Base-by-base conservation (phyloP, 1,140 invertebrate species). In the Musca domestica region DNA sequence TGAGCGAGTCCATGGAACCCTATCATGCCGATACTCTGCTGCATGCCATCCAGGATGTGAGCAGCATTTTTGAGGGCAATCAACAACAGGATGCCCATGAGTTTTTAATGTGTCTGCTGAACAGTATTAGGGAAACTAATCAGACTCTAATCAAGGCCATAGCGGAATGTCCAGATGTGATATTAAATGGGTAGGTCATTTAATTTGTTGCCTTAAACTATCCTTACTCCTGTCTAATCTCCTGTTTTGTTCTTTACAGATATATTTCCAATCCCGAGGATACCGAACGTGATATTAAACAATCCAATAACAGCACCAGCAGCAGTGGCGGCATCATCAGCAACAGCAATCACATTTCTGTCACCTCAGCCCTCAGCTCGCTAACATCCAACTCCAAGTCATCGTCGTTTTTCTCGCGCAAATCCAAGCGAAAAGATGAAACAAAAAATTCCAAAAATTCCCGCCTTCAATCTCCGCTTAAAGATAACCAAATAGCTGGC, bases 21-120 rank as follows among this genome's bases (percentile, higher is more conserved):
- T 91, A 87, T 69, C 92, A 93, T 74, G 92, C 93, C 5, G 90
- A 92, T 74, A 88, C 90, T 46, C 89, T 95, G 80, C 84, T 95
- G 23, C 89, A 93, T 76, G 91, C 92, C 23, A 85, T 95, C 6
- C 90, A 93, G 80, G 91, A 95, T 75, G 90, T 95, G 1, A 95
- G 95, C 83, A 88, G 92, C 30, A 92, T 94, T 72, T 96, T 95
- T 83, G 92, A 95, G 84, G 94, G 93, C 47, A 88, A 88, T 74
- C 88, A 94, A 71, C 93, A 95, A 74, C 93, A 96, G 79, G 94
- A 96, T 83, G 94, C 94, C 4, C 94, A 96, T 72, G 94, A 96
- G 79, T 83, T 96, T 69, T 82, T 95, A 3, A 90, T 95, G 64
- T 95, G 94, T 80, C 84, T 95, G 19, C 83, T 95, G 34, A 92